These are phyloP conservation scores for Geotrypetes seraphini DNA, from an alignment of 2,797 vertebrate genomes.

Conservation along the genomic window DNA sequence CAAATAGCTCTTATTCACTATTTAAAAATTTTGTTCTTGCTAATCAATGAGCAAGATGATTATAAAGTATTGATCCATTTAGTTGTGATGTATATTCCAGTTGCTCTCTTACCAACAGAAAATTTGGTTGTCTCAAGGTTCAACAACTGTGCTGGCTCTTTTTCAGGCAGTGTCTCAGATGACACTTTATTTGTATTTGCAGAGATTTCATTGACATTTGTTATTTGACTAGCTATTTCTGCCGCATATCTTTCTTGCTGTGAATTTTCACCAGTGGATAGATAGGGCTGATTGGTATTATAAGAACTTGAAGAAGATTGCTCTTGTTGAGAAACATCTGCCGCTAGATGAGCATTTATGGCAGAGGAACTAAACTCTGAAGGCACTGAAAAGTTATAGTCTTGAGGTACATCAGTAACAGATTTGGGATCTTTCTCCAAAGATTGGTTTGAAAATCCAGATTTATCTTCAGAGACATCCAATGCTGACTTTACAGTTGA, in stretches of 20 bases:
- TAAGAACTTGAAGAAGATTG: not conserved
- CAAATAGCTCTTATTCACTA: too few relatives aligned
- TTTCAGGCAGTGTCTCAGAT: slow-evolving; percentile 6
- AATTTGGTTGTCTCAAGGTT: slow-evolving; percentile 18
- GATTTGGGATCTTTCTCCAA: too few relatives aligned
- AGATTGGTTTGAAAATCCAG: too few relatives aligned
- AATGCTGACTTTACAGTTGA: too few relatives aligned
- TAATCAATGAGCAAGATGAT: too few relatives aligned
- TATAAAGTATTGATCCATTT: too few relatives aligned
- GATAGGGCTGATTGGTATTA: not conserved
- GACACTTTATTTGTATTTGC: not conserved
- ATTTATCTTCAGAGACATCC: too few relatives aligned
- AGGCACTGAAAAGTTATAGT: slow-evolving; percentile 3
- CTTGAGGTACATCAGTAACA: too few relatives aligned
- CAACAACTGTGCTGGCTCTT: slow-evolving; percentile 13
- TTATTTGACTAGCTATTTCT: slow-evolving; percentile 12
- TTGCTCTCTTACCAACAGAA: slow-evolving; percentile 52
- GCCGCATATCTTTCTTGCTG: not conserved
- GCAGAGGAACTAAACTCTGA: slow-evolving; percentile 2
- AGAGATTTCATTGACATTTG: slow-evolving; percentile 8
- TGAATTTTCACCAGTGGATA: not conserved
- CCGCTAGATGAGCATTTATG: slow-evolving; percentile 4
- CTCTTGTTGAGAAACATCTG: slow-evolving; percentile 2
- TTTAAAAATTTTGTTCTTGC: too few relatives aligned
- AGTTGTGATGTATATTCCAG: too few relatives aligned